Conservation (phyloP, 2,113 vertebrate genomes). For the Baryphthengus martii region DNA sequence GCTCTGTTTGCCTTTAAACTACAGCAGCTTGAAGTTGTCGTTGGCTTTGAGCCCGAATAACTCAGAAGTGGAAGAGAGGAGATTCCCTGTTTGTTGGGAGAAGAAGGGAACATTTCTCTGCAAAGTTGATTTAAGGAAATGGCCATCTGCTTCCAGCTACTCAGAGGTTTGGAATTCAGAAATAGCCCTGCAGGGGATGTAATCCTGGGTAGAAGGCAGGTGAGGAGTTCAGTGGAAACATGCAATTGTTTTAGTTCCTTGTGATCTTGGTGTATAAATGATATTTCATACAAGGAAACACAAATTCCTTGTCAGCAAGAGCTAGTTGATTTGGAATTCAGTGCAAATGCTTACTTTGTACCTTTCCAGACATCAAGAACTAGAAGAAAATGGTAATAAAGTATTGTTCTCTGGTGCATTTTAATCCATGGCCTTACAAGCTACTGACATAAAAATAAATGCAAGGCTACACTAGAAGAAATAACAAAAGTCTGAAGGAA, state of each 20-base stretch:
- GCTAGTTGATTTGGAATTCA: not conserved
- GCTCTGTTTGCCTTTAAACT: not conserved
- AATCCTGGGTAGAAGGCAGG: conserved; percentile 1
- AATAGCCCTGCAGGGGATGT: not conserved
- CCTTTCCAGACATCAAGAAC: not conserved
- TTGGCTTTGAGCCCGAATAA: not conserved
- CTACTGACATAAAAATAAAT: conserved; percentile 31
- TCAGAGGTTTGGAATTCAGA: conserved; percentile 36
- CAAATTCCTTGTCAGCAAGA: not conserved
- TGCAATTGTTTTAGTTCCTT: conserved; percentile 12
- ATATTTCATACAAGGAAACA: not conserved
- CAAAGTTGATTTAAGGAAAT: not conserved
- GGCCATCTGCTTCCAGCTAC: not conserved
- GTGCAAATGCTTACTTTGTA: not conserved
- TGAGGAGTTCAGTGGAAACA: conserved; percentile 13
- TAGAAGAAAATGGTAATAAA: not conserved
- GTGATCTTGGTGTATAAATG: not conserved
- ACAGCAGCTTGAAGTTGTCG: not conserved
- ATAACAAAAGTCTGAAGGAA: not conserved
- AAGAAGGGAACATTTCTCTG: not conserved
- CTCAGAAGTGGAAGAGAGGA: not conserved
- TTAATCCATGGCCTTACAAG: conserved; percentile 1
- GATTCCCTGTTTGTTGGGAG: not conserved
- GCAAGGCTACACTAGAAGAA: conserved; percentile 23
- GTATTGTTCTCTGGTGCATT: not conserved